A percentile compares a stretch with the other conserved stretches of the same genome.
Conservation (phyloP, 1,140 invertebrate species). For the Hesperophylax magnus region DNA sequence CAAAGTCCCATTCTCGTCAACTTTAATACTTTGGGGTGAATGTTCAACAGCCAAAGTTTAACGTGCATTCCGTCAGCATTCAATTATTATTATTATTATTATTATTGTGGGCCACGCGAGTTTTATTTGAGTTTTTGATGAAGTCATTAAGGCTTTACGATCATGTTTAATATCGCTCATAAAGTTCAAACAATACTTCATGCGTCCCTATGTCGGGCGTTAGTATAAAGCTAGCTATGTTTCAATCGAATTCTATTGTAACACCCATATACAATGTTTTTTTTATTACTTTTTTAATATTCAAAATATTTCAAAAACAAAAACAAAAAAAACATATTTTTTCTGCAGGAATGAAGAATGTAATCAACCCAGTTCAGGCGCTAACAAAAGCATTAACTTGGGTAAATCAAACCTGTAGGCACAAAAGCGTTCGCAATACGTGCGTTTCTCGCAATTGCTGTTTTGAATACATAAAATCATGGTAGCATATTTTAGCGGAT, state of each 20-base stretch:
- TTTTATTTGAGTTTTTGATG: constrained; percentile 40
- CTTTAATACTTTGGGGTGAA: constrained; percentile 17
- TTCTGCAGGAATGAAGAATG: no score
- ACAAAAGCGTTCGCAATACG: not conserved
- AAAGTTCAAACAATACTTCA: constrained; percentile 9
- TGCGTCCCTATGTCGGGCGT: no score
- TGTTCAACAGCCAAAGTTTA: constrained; percentile 24
- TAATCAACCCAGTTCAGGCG: no score
- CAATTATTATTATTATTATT: constrained; percentile 31
- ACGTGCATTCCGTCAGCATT: constrained; percentile 28
- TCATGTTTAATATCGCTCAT: constrained; percentile 19
- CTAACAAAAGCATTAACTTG: no score
- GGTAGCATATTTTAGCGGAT: not conserved
- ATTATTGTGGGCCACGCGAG: constrained; percentile 31
- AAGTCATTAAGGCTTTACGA: constrained; percentile 31
- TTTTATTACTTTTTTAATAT: no score
- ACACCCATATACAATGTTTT: no score
- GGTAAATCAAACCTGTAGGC: no score
- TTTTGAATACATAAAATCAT: not conserved
- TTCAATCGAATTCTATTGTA: no score
- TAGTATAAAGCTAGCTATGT: no score
- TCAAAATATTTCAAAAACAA: no score
- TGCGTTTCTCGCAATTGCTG: not conserved
- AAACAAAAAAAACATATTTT: no score
- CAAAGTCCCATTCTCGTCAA: not conserved